phyloP scores from a whole-genome alignment of 2,888 invertebrate species.

The Andrena trimmerana region DNA sequence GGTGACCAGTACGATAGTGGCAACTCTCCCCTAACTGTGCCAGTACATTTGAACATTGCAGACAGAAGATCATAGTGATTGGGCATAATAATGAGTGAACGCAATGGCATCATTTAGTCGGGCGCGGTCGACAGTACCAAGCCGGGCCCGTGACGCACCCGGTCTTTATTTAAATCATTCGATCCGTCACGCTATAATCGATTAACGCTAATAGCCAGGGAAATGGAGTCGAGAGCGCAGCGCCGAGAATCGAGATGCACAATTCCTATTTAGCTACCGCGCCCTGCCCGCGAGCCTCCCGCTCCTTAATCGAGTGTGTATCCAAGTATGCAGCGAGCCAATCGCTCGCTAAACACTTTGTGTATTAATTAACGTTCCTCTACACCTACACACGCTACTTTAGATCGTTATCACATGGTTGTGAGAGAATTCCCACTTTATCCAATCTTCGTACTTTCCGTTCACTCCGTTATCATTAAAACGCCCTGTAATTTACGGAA shows the following conservation, averaged over 20 bases:
- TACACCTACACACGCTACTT: slow-evolving; percentile 23
- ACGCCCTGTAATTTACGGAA: slow-evolving; percentile 46
- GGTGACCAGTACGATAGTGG: no score
- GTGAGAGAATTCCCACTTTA: slow-evolving; percentile 42
- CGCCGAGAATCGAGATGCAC: slow-evolving; percentile 34
- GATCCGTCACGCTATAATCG: slow-evolving; percentile 78
- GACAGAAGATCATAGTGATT: slow-evolving; percentile 27
- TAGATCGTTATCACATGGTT: slow-evolving; percentile 43
- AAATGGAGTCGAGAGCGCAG: slow-evolving; percentile 63
- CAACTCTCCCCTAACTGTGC: no score
- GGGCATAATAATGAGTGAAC: slow-evolving; percentile 50
- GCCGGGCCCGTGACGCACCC: slow-evolving; percentile 71
- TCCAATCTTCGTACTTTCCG: slow-evolving; percentile 21
- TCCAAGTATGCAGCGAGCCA: slow-evolving; percentile 27
- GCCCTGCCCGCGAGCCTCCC: slow-evolving; percentile 10
- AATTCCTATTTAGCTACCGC: slow-evolving; percentile 44
- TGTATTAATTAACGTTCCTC: slow-evolving; percentile 36
- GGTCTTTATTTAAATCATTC: slow-evolving; percentile 80
- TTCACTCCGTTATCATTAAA: slow-evolving; percentile 28
- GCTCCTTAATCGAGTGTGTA: slow-evolving; percentile 19
- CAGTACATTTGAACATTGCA: neutral
- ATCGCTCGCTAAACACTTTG: slow-evolving; percentile 44
- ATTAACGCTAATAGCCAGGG: slow-evolving; percentile 75
- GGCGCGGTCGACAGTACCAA: slow-evolving; percentile 68
- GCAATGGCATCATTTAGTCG: slow-evolving; percentile 62